Evolutionary conservation across 2,888 invertebrate genomes (phyloP).

Genomic region (Drosophila mulleri): DNA sequence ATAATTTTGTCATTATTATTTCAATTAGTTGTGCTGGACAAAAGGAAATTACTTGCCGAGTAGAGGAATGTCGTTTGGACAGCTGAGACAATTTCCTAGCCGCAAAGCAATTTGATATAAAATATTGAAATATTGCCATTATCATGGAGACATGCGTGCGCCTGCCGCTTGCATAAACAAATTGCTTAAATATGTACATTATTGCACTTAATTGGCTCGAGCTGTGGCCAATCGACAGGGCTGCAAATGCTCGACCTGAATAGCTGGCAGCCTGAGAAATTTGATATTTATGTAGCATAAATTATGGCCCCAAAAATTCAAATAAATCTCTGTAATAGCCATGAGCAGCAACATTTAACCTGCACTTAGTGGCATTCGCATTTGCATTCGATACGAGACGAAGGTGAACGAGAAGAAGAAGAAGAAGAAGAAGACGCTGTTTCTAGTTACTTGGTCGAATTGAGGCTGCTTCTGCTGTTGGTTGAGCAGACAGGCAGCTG

Average conservation of each 20-base stretch:
- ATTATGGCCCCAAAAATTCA: slow-evolving; percentile 44
- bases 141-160: slow-evolving; percentile 11
- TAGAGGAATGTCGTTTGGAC: slow-evolving; percentile 2
- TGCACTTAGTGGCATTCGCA: slow-evolving; percentile 45
- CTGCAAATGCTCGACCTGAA: slow-evolving; percentile 10
- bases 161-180: slow-evolving; percentile 15
- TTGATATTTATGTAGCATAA: slow-evolving; percentile 48
- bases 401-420: not conserved
- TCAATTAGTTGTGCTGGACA: slow-evolving; percentile 53
- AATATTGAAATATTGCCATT: slow-evolving; percentile 43
- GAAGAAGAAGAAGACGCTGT: slow-evolving; percentile 6
- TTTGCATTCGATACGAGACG: slow-evolving; percentile 30
- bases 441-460: slow-evolving; percentile 6
- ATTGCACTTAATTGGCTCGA: slow-evolving; percentile 31
- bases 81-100: slow-evolving; percentile 30
- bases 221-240: slow-evolving; percentile 19
- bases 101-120: slow-evolving; percentile 44
- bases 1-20: slow-evolving; percentile 59
- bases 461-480: slow-evolving; percentile 21
- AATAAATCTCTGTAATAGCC: slow-evolving; percentile 60
- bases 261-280: slow-evolving; percentile 10
- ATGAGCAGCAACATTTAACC: slow-evolving; percentile 33
- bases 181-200: slow-evolving; percentile 36
- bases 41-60: slow-evolving; percentile 42
- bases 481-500: slow-evolving; percentile 43